Percentiles rank a stretch among this genome's conserved stretches.
These are phyloP conservation scores for Pipistrellus pygmaeus DNA, from an alignment of 2,797 vertebrate genomes.

Conservation along the genomic window DNA sequence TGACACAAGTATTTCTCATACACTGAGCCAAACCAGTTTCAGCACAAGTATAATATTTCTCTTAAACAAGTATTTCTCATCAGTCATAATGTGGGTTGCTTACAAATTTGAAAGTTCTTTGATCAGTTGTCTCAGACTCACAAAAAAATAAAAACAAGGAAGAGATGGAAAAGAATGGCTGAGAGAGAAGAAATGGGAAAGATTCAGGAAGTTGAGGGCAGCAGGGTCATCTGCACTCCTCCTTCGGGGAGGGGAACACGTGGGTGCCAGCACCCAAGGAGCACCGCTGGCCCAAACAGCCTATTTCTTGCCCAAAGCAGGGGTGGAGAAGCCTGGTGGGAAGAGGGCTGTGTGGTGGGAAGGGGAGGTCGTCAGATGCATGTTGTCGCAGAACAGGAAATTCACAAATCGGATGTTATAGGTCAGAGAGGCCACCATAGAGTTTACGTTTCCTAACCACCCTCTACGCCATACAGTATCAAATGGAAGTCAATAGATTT, in stretches of 20 bases:
- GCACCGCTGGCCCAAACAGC: background rate
- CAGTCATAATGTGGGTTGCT: background rate
- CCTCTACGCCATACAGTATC: background rate
- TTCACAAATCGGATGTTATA: background rate
- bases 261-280: background rate
- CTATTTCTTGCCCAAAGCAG: background rate
- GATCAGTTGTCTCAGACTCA: background rate
- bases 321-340: background rate
- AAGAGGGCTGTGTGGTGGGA: background rate
- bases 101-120: background rate
- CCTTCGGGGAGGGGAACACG: background rate
- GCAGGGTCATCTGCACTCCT: background rate
- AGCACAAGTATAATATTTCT: no score
- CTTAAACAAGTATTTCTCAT: background rate
- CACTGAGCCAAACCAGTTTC: no score
- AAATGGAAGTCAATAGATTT: background rate
- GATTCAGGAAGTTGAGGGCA: background rate
- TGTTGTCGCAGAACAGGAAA: background rate
- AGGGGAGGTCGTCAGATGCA: background rate
- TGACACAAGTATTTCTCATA: background rate
- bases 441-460: background rate
- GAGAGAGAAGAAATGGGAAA: background rate
- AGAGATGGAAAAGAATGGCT: background rate
- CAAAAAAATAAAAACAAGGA: background rate
- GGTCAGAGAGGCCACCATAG: background rate